Evolutionary conservation across 2,888 invertebrate species (phyloP), one percentile per base, ranked within the genome.

Genomic region (Fissipunctia ypsillon): DNA sequence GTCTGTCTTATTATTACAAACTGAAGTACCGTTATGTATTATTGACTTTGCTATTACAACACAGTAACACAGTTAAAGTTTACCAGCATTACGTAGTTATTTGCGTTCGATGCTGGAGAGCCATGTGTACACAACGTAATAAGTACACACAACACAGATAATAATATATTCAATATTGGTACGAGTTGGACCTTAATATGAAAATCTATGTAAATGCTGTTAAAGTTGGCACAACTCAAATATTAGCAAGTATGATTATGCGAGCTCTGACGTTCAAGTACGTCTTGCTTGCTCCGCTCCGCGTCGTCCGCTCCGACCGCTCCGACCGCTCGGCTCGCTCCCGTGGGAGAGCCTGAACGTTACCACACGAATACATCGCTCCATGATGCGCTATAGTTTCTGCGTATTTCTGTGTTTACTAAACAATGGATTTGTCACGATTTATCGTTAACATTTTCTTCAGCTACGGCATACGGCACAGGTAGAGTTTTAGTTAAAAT

Each of bases 191-290:
- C 72, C 73, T 57, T 83, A 77, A 81, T 84, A 83, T 81, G 76
- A 81, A 75, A 84, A 83, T 82, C 68, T 87, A 88, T 88, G 89
- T 84, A 88, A 86, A 88, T 84, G 79, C 67, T 68, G 81, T 67
- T 76, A 72, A 75, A 77, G 73, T 83, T 84, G 64, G 76, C 74
- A 70, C 80, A 82, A 85, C 76, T 84, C 85, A 84, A 81, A 85
- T 86, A 81, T 88, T 87, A 81, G 84, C 59, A 41, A 69, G 69
- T 65, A 64, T 76, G 78, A 85, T 78, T 73, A 77, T 68, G 56
- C 28, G 35, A 67, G 56, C 12, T 73, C 25, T 45, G 59, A 50
- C 45, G 38, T 69, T 22, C 22, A 19, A 66, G 43, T 67, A 64
- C 38, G 25, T 41, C 31, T n/a, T 12, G 43, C 35, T 63, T 16